Evolutionary conservation across 2,888 invertebrate species (phyloP), one percentile per base, ranked within the genome.

Genomic region (Teinopalpus imperialis): DNA sequence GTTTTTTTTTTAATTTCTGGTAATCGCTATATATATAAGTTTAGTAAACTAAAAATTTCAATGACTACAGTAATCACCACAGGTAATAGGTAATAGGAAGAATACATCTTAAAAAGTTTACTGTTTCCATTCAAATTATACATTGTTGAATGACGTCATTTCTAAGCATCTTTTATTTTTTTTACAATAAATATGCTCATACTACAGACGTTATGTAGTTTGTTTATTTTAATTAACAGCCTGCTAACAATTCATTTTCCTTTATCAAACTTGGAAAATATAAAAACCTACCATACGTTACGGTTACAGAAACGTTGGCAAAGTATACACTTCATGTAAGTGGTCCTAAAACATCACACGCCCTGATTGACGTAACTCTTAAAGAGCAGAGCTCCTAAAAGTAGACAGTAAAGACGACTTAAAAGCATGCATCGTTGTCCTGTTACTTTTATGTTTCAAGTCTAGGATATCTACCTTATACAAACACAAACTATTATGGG

Each of bases 281-380:
- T 18, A 18, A 18, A 18, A 4, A 4, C 18, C 2, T 18, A 18
- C 18, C 4, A 4, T 18, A 18, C 18, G 2, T 18, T 18, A 18
- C 18, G 4, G 18, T 18, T 18, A 18, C 18, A n/a, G n/a, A 4
- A 3, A 16, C 16, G 16, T 16, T 16, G 16, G 35, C 9, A 5
- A 16, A 8, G 14, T 37, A 35, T 16, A 32, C 41, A 24, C 31
- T 41, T 31, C 13, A 16, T 23, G 31, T 32, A 20, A 32, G 32
- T 18, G 32, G 32, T 20, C 18, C 32, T 32, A 32, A 20, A 16
- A 6, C 20, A 32, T 32, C 32, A 32, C 10, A 32, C 32, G 32
- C 32, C 18, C 32, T 32, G 43, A 35, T 43, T 43, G 21, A 43
- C 20, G 24, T 9, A 20, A 27, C 21, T 18, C 7, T 27, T 21